phyloP scores from a whole-genome alignment of 2,888 invertebrate genomes.

The Rhabditoides inermis region DNA sequence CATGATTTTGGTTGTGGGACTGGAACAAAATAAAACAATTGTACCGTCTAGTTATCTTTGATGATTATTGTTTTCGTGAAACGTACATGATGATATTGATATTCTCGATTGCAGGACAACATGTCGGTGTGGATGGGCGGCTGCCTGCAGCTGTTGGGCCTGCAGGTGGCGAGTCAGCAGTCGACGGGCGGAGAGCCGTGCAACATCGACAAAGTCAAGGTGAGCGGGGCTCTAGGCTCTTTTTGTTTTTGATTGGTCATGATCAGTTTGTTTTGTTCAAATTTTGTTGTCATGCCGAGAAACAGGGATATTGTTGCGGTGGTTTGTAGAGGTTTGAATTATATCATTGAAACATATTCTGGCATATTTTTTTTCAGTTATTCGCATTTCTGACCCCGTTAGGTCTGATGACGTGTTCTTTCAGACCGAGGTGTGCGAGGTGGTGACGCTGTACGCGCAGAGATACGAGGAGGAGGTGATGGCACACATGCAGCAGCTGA shows the following conservation, averaged over 20 bases:
- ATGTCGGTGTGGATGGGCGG: conserved; percentile 89
- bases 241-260: conserved; percentile 1
- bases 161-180: conserved; percentile 20
- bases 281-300: too few species aligned
- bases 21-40: too few species aligned
- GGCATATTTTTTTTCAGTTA: not conserved
- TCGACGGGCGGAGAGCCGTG: conserved; percentile 39
- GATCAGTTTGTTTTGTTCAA: not conserved
- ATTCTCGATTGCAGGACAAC: conserved; percentile 80
- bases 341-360: not conserved
- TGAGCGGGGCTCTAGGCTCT: not conserved
- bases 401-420: conserved; percentile 67
- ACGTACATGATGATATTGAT: conserved; percentile 1
- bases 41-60: too few species aligned
- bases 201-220: conserved; percentile 33
- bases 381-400: not conserved
- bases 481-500: conserved; percentile 78
- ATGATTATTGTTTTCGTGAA: too few species aligned
- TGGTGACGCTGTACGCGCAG: conserved; percentile 81
- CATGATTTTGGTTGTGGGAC: not conserved
- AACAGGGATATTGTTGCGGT: not conserved
- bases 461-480: conserved; percentile 96
- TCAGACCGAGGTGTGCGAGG: conserved; percentile 77
- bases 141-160: conserved; percentile 71
- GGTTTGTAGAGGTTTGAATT: not conserved